Evolutionary conservation across 2,797 vertebrate genomes (phyloP).

Genomic region (Bucorvus abyssinicus): DNA sequence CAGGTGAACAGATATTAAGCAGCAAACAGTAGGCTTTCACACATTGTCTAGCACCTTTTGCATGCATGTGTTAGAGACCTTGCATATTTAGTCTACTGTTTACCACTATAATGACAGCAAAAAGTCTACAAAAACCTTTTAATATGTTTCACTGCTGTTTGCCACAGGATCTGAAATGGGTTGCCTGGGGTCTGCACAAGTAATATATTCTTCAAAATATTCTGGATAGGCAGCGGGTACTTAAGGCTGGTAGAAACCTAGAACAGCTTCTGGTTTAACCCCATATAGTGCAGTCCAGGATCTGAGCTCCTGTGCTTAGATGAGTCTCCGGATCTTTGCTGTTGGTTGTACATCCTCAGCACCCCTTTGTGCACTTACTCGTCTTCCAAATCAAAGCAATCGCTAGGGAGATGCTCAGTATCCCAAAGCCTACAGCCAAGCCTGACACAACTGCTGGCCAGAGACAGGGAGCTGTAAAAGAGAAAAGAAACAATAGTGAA

Average conservation of each 20-base stretch:
- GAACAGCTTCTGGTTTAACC: neutral
- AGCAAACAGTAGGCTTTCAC: neutral
- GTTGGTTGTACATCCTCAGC: neutral
- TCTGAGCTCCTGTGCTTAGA: neutral
- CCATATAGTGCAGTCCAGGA: neutral
- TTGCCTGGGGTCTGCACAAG: neutral
- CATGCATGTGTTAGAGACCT: neutral
- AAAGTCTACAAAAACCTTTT: neutral
- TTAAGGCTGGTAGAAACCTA: neutral
- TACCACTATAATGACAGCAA: neutral
- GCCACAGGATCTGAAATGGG: neutral
- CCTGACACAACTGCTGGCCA: neutral
- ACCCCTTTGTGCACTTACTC: constrained; percentile 27
- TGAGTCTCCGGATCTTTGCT: neutral
- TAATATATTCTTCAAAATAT: neutral
- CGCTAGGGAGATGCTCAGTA: neutral
- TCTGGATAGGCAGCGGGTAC: neutral
- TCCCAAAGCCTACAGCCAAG: constrained; percentile 9
- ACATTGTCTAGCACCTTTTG: neutral
- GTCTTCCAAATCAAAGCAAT: constrained; percentile 33
- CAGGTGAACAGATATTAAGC: neutral
- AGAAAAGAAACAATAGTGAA: neutral
- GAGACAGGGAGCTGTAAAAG: neutral
- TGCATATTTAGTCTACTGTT: neutral
- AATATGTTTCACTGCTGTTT: neutral